Conservation (phyloP, 2,888 invertebrate species). For the Acanthococcus lagerstroemiae region DNA sequence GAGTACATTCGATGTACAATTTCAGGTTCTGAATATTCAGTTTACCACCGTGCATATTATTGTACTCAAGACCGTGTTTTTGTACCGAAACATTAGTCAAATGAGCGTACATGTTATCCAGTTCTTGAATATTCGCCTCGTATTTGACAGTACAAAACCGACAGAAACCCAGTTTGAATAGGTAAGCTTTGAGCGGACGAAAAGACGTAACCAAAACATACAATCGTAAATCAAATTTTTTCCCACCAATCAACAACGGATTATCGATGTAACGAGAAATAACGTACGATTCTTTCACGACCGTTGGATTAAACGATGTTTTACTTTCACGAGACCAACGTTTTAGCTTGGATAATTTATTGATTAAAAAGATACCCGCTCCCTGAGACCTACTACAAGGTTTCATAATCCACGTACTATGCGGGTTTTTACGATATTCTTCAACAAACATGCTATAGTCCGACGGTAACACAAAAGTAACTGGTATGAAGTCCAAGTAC, state of each 20-base stretch:
- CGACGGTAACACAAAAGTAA: slow-evolving; percentile 78
- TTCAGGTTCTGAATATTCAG: slow-evolving; percentile 84
- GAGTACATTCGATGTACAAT: slow-evolving; percentile 79
- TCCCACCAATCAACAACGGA: slow-evolving; percentile 86
- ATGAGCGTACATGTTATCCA: slow-evolving; percentile 90
- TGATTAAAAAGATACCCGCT: slow-evolving; percentile 90
- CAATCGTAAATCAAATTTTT: slow-evolving; percentile 87
- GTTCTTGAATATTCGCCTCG: slow-evolving; percentile 73
- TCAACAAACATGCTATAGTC: slow-evolving; percentile 97
- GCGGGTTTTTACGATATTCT: slow-evolving; percentile 86
- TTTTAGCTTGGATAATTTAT: slow-evolving; percentile 86
- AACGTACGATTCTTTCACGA: slow-evolving; percentile 83
- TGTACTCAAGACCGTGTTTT: slow-evolving; percentile 92
- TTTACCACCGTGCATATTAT: slow-evolving; percentile 87
- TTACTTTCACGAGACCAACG: slow-evolving; percentile 81
- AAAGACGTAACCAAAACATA: slow-evolving; percentile 90
- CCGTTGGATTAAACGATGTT: slow-evolving; percentile 68
- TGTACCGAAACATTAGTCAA: slow-evolving; percentile 96
- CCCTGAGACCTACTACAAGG: slow-evolving; percentile 92
- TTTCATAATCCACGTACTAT: slow-evolving; percentile 96
- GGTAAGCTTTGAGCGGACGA: slow-evolving; percentile 82
- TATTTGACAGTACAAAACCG: slow-evolving; percentile 94
- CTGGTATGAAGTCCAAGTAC: slow-evolving; percentile 82
- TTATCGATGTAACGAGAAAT: slow-evolving; percentile 95
- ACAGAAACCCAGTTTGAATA: slow-evolving; percentile 86